A percentile compares a stretch with the other conserved stretches of the same genome.
These are phyloP conservation scores for Diploscapter pachys DNA, from an alignment of 1,140 invertebrate genomes.

Conservation along the genomic window DNA sequence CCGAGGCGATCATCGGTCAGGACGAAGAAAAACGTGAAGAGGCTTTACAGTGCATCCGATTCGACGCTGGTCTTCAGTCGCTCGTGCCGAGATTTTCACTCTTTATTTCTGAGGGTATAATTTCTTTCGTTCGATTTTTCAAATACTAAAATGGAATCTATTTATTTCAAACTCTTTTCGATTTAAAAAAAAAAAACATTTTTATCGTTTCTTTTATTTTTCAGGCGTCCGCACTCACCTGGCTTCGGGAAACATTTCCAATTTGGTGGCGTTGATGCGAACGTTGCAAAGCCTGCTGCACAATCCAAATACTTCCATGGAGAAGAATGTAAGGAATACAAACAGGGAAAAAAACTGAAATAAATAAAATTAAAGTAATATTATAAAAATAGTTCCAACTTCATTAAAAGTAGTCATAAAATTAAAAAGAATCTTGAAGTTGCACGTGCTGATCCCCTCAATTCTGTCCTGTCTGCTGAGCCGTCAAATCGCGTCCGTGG, in stretches of 20 bases:
- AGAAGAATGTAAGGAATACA: slow-evolving; percentile 84
- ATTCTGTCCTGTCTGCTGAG: slow-evolving; percentile 96
- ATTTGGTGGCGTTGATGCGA: slow-evolving; percentile 96
- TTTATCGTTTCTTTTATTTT: slow-evolving; percentile 25
- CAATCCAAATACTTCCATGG: slow-evolving; percentile 88
- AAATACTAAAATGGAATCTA: not conserved
- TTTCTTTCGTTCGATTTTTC: slow-evolving; percentile 57
- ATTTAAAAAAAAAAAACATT: too few relatives aligned
- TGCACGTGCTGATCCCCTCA: slow-evolving; percentile 93
- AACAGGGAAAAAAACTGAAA: not conserved
- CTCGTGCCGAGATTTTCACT: slow-evolving; percentile 96
- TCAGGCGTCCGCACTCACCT: slow-evolving; percentile 70
- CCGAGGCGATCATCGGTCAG: slow-evolving; percentile 97
- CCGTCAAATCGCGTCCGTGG: slow-evolving; percentile 86
- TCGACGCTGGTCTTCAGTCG: slow-evolving; percentile 92
- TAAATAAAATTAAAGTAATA: slow-evolving; percentile 4
- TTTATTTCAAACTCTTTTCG: not conserved
- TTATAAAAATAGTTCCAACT: slow-evolving; percentile 83
- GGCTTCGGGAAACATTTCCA: slow-evolving; percentile 92
- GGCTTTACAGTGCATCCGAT: slow-evolving; percentile 87
- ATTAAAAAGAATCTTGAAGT: slow-evolving; percentile 69
- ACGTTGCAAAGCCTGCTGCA: slow-evolving; percentile 90
- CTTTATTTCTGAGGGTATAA: slow-evolving; percentile 95
- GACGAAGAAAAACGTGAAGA: slow-evolving; percentile 80
- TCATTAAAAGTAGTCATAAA: slow-evolving; percentile 67